A percentile compares a stretch with the other conserved stretches of the same genome.
Evolutionary conservation across 2,888 invertebrate genomes (phyloP).

Genomic region (Plebejus argus): DNA sequence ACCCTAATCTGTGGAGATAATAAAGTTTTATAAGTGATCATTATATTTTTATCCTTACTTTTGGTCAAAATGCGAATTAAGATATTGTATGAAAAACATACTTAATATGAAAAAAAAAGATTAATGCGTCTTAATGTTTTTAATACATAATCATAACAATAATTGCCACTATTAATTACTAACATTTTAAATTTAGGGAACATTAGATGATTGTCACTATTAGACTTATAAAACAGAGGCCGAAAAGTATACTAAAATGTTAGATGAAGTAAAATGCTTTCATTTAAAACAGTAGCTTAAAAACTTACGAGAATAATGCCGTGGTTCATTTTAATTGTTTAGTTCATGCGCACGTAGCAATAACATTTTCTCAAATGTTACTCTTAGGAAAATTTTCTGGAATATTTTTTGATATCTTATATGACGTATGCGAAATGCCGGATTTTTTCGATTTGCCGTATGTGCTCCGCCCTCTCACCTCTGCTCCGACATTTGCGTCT

Average conservation of each 20-base stretch:
- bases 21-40: neutral
- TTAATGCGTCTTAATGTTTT: too few species aligned
- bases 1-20: too few species aligned
- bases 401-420: neutral
- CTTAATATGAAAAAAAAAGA: too few species aligned
- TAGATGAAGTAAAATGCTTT: neutral
- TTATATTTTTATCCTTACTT: neutral
- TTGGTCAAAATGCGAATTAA: neutral
- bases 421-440: too few species aligned
- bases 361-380: conserved; percentile 9
- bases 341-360: neutral
- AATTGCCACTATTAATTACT: too few species aligned
- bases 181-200: neutral
- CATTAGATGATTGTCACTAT: neutral
- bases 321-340: neutral
- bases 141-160: too few species aligned
- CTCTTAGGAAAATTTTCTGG: neutral
- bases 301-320: neutral
- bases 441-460: too few species aligned
- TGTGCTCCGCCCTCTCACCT: too few species aligned
- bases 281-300: neutral
- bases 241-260: neutral
- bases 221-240: too few species aligned
- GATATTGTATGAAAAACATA: too few species aligned
- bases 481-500: too few species aligned